A percentile compares a stretch with the other conserved stretches of the same genome.
These are phyloP conservation scores for Epinephelus lanceolatus DNA, from an alignment of 2,113 vertebrate species.

Conservation along the genomic window DNA sequence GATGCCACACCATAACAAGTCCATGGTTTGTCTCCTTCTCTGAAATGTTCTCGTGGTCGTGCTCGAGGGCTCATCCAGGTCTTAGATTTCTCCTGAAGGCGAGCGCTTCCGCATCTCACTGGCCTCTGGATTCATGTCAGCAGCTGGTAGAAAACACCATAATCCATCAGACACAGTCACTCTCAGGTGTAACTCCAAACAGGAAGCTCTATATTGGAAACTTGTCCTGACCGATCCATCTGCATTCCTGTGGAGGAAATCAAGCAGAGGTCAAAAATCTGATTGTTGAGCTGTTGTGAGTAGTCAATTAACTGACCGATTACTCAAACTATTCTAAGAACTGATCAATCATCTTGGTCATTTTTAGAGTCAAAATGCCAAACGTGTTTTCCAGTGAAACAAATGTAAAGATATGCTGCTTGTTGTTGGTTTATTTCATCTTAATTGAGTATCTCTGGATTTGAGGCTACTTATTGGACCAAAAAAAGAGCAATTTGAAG, in stretches of 20 bases:
- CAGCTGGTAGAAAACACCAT: conserved; percentile 78
- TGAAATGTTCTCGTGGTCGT: conserved; percentile 38
- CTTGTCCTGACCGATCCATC: conserved; percentile 87
- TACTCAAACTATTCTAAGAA: no score
- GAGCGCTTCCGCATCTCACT: conserved; percentile 81
- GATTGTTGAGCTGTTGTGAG: background rate
- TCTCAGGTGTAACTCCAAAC: conserved; percentile 85
- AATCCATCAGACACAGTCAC: conserved; percentile 81
- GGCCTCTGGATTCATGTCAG: conserved; percentile 89
- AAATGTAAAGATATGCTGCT: background rate
- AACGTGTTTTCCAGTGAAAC: background rate
- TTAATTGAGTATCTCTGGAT: background rate
- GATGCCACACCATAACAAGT: conserved; percentile 91
- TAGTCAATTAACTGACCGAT: background rate
- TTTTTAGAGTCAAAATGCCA: background rate
- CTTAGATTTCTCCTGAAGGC: conserved; percentile 81
- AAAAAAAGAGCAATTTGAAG: background rate
- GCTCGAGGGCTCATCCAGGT: conserved; percentile 68
- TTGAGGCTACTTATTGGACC: background rate
- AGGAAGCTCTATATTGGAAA: conserved; percentile 83
- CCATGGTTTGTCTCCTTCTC: conserved; percentile 81
- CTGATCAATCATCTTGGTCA: background rate
- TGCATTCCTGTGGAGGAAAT: conserved; percentile 86
- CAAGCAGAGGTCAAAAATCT: conserved; percentile 32
- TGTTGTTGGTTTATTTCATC: background rate